Evolutionary conservation across 2,797 vertebrate genomes (phyloP).

Genomic region (Tenualosa thibaudeaui): DNA sequence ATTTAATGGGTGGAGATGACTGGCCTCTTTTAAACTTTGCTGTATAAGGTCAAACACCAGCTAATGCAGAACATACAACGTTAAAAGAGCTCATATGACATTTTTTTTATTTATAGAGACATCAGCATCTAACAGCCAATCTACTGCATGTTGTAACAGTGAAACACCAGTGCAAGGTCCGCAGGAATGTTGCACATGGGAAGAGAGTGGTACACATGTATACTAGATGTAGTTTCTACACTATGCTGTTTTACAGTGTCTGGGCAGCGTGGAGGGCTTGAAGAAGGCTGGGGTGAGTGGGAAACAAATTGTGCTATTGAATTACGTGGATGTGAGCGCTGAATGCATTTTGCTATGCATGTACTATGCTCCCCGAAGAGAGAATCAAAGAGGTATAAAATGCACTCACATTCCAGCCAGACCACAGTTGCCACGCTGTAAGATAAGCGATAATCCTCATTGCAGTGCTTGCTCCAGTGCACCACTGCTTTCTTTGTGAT

Average conservation of each 20-base stretch:
- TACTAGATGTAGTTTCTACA: neutral
- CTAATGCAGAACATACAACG: neutral
- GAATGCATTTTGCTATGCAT: constrained; percentile 60
- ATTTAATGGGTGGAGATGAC: neutral
- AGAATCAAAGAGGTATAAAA: constrained; percentile 69
- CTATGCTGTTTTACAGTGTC: neutral
- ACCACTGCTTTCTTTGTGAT: constrained; percentile 33
- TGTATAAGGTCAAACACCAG: constrained; percentile 15
- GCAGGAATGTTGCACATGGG: neutral
- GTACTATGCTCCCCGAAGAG: constrained; percentile 51
- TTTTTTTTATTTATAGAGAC: neutral
- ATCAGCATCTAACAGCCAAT: constrained; percentile 4
- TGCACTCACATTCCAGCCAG: constrained; percentile 56
- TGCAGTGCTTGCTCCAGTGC: constrained; percentile 63
- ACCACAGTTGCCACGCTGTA: constrained; percentile 59
- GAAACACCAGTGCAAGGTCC: neutral
- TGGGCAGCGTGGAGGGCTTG: neutral
- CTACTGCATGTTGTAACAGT: constrained; percentile 2
- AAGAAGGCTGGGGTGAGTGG: constrained; percentile 14
- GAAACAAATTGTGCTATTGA: constrained; percentile 9
- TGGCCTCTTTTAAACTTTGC: neutral
- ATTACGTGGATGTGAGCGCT: constrained; percentile 26
- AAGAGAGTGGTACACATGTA: neutral
- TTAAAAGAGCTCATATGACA: neutral
- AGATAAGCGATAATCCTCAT: constrained; percentile 65